phyloP scores from a whole-genome alignment of 2,797 vertebrate species.

The Hemibagrus guttatus region DNA sequence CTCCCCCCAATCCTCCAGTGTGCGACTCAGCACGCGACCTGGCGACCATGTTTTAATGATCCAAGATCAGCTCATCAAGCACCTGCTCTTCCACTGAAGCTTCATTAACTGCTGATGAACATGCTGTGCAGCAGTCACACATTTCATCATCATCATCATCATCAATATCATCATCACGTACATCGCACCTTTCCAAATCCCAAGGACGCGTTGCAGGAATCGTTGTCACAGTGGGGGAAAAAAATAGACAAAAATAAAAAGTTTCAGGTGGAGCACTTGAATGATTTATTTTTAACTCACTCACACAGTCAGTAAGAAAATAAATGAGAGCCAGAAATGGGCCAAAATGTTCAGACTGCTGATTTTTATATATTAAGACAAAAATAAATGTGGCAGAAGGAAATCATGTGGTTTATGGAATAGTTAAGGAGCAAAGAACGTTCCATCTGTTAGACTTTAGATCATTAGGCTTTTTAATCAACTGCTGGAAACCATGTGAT shows the following conservation, averaged over 20 bases:
- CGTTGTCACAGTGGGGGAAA: not conserved
- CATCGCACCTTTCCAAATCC: not conserved
- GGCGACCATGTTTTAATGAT: not conserved
- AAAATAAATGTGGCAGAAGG: constrained; percentile 23
- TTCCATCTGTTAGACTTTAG: constrained; percentile 4
- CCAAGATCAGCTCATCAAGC: not conserved
- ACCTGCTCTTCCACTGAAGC: constrained; percentile 10
- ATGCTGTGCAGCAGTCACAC: constrained; percentile 17
- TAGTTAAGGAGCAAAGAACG: not conserved
- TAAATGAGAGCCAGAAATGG: not conserved
- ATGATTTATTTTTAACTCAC: not conserved
- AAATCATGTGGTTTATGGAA: constrained; percentile 1
- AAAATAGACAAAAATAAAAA: not conserved
- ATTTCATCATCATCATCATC: constrained; percentile 7
- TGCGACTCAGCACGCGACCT: not conserved
- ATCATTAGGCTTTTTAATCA: not conserved
- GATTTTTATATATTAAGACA: not conserved
- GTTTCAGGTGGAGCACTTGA: not conserved
- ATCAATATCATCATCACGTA: constrained; percentile 1
- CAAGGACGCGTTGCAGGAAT: not conserved
- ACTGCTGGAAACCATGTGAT: constrained; percentile 1
- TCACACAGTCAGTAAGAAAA: not conserved
- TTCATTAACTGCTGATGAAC: constrained; percentile 7
- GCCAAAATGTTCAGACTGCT: not conserved
- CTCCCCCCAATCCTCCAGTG: not conserved